These are phyloP conservation scores for Acipenser oxyrinchus DNA, from an alignment of 2,797 vertebrate species.

Conservation along the genomic window DNA sequence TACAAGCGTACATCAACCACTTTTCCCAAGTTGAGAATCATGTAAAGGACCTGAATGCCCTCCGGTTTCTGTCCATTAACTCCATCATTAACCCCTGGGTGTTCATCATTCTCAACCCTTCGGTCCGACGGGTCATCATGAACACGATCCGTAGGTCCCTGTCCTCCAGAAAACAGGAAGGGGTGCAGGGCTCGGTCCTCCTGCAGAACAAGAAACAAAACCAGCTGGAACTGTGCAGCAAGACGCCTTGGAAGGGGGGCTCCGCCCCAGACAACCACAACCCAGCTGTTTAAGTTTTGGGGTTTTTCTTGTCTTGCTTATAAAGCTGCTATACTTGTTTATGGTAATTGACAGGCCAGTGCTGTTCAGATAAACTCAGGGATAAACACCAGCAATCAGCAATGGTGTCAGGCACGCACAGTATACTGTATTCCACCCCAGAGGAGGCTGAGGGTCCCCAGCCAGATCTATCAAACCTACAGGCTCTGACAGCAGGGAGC, in stretches of 20 bases:
- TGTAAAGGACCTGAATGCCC: slow-evolving; percentile 58
- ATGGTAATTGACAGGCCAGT: no score
- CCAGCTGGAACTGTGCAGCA: slow-evolving; percentile 25
- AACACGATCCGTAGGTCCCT: slow-evolving; percentile 44
- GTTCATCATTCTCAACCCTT: slow-evolving; percentile 79
- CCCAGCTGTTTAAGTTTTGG: no score
- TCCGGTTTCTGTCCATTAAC: slow-evolving; percentile 81
- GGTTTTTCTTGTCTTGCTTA: no score
- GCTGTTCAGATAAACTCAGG: no score
- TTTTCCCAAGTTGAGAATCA: slow-evolving; percentile 10
- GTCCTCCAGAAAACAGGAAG: slow-evolving; percentile 18
- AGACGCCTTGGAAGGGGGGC: slow-evolving; percentile 8
- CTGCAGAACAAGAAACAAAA: slow-evolving; percentile 6
- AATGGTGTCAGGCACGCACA: no score
- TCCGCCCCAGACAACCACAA: background rate
- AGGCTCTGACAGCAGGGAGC: no score
- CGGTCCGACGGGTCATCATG: slow-evolving; percentile 67
- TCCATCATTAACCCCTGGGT: slow-evolving; percentile 88
- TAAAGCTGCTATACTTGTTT: no score
- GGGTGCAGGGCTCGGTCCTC: slow-evolving; percentile 16
- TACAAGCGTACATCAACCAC: slow-evolving; percentile 74
- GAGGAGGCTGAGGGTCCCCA: no score
- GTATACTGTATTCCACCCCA: no score
- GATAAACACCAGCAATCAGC: no score
- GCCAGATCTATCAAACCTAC: no score